Evolutionary conservation across 2,797 vertebrate genomes (phyloP).

Genomic region (Diceros bicornis): DNA sequence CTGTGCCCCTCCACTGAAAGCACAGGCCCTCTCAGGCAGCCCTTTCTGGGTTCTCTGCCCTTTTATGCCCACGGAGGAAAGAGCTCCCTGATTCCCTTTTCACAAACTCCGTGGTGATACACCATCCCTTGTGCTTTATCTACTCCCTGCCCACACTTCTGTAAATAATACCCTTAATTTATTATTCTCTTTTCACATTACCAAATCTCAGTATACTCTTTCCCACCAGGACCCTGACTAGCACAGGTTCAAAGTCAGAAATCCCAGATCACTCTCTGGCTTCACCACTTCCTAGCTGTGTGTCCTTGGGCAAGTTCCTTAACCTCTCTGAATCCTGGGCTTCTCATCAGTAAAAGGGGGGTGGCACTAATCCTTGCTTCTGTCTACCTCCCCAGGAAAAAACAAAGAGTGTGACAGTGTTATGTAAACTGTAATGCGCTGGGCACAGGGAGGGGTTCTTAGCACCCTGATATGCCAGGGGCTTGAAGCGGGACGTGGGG

Average conservation of each 20-base stretch:
- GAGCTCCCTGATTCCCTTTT: fast-evolving
- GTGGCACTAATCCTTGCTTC: neutral
- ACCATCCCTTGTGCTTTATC: neutral
- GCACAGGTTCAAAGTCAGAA: neutral
- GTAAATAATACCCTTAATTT: neutral
- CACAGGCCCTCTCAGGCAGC: neutral
- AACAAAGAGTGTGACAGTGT: neutral
- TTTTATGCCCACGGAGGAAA: neutral
- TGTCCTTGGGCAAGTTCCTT: neutral
- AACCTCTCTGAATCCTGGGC: neutral
- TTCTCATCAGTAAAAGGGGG: neutral
- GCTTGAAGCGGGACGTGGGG: neutral
- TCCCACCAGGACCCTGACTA: neutral
- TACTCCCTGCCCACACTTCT: neutral
- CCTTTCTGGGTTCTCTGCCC: neutral
- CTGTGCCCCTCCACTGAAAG: neutral
- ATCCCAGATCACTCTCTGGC: neutral
- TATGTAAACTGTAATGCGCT: neutral
- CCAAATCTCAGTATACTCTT: neutral
- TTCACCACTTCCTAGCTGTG: neutral
- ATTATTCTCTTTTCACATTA: neutral
- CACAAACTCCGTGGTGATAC: neutral
- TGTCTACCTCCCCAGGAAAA: neutral
- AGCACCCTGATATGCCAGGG: neutral
- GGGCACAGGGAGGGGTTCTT: neutral